Evolutionary conservation across 2,888 invertebrate species (phyloP), one percentile per base, ranked within the genome.

Genomic region (Mythimna lalbum): DNA sequence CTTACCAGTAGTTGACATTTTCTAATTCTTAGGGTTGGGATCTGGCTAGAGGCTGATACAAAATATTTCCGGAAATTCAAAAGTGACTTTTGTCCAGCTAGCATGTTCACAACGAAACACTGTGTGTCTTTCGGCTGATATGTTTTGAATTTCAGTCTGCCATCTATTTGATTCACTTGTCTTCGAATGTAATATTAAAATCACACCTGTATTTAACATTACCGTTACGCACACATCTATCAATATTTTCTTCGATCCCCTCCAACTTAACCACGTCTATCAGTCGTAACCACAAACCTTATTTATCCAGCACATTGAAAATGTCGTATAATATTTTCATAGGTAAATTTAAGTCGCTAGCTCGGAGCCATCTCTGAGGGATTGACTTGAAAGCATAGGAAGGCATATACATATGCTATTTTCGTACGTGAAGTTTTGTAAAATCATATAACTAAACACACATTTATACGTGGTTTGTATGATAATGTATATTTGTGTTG

Each of bases 291-390:
- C 73, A 47, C 69, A 75, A 70, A 77, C 64, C 64, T 56, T 68
- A 73, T 75, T 68, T 63, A 63, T 36, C 43, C 23, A 56, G 63
- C 52, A 55, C 62, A 76, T 56, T 60, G 64, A 65, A 80, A 76
- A 72, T 65, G 47, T 56, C 33, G 74, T 80, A 89, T 89, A 88
- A 91, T 90, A 90, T 90, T 91, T 92, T 90, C 89, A 89, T 90
- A 92, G 88, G 90, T 86, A 91, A 90, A 91, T 92, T 90, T 86
- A 84, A 86, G 85, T 86, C 80, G 78, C 78, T 82, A 86, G 86
- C 85, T 82, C 80, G 82, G 82, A 80, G 81, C 83, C 72, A 84
- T 90, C 93, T 90, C 92, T 70, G 78, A 89, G 91, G 93, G 86
- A 91, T 90, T 84, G 87, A 83, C 81, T 87, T 82, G 83, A 80